Percentiles rank a stretch among this genome's conserved stretches.
These are phyloP conservation scores for Linurgus olivaceus DNA, from an alignment of 2,797 vertebrate genomes.

Conservation along the genomic window DNA sequence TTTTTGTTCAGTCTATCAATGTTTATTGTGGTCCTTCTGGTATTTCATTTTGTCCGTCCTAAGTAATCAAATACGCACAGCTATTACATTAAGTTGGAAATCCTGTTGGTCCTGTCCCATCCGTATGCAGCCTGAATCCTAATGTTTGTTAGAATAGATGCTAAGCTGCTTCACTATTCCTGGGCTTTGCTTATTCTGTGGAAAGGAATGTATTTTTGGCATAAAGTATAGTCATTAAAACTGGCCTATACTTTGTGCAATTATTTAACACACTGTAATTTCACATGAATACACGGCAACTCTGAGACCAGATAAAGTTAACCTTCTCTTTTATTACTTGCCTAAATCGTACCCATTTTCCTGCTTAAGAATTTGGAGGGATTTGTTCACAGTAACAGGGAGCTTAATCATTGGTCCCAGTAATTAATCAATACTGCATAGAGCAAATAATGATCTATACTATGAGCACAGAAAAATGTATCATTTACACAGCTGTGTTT, in stretches of 20 bases:
- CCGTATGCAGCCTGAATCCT: conserved; percentile 92
- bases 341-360: conserved; percentile 43
- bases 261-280: conserved; percentile 88
- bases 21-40: conserved; percentile 88
- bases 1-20: conserved; percentile 97
- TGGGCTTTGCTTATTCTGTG: conserved; percentile 90
- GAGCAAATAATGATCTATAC: conserved; percentile 44
- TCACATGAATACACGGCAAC: conserved; percentile 89
- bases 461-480: conserved; percentile 45
- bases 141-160: conserved; percentile 94
- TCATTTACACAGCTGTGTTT: conserved; percentile 37
- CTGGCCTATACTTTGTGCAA: conserved; percentile 88
- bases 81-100: conserved; percentile 85
- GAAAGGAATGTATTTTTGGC: conserved; percentile 90
- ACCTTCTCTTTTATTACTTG: conserved; percentile 33
- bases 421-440: conserved; percentile 14
- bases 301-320: conserved; percentile 78
- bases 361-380: conserved; percentile 61
- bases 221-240: conserved; percentile 87
- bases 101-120: conserved; percentile 88
- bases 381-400: conserved; percentile 70
- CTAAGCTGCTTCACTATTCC: conserved; percentile 89
- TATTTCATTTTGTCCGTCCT: conserved; percentile 94
- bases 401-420: conserved; percentile 36
- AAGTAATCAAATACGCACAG: conserved; percentile 87